Conservation (phyloP, 2,797 vertebrate genomes). For the Hemitrygon akajei region DNA sequence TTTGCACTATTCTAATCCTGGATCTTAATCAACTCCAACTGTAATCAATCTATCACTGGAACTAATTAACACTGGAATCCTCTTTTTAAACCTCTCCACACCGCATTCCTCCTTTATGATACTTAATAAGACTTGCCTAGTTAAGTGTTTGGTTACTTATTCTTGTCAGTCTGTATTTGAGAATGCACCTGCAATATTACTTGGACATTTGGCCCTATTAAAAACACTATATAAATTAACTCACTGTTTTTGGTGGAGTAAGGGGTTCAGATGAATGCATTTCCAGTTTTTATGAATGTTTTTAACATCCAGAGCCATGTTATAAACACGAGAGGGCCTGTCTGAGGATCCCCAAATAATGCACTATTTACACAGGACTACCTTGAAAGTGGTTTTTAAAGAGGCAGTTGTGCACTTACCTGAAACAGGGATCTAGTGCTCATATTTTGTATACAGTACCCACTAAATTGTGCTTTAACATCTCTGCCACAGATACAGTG, state of each 20-base stretch:
- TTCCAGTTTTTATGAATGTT: too few relatives aligned
- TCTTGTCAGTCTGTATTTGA: too few relatives aligned
- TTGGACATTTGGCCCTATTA: too few relatives aligned
- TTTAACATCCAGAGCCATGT: not conserved
- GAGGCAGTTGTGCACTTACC: not conserved
- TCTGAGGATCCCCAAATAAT: too few relatives aligned
- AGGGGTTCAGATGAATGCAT: not conserved
- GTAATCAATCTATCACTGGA: too few relatives aligned
- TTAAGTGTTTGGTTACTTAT: too few relatives aligned
- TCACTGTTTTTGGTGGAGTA: not conserved
- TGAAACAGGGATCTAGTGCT: not conserved
- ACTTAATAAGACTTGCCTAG: too few relatives aligned
- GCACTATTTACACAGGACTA: not conserved
- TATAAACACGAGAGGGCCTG: too few relatives aligned
- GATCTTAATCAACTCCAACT: too few relatives aligned
- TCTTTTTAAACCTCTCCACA: not conserved
- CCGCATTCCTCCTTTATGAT: not conserved
- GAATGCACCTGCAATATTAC: too few relatives aligned
- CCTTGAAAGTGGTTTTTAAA: not conserved
- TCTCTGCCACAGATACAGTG: not conserved
- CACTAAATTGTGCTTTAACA: not conserved
- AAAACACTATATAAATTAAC: too few relatives aligned
- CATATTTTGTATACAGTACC: not conserved
- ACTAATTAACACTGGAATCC: not conserved
- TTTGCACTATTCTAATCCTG: too few relatives aligned